These are phyloP conservation scores for Lerista edwardsae DNA, from an alignment of 2,797 vertebrate genomes.

Conservation along the genomic window DNA sequence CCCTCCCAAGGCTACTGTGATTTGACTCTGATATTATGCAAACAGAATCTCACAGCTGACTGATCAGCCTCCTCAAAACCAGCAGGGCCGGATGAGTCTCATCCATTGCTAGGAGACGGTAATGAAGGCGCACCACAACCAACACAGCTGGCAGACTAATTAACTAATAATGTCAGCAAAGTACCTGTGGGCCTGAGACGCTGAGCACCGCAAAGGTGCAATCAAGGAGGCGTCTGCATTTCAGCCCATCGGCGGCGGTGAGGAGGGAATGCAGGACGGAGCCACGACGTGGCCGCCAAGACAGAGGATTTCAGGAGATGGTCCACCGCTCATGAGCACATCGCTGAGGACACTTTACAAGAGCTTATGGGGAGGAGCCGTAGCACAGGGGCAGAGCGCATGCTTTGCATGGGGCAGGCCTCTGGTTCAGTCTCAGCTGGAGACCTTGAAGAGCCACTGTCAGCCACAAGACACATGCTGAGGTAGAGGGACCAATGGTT, in stretches of 20 bases:
- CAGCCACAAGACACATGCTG: too few relatives aligned
- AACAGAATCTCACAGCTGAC: neutral
- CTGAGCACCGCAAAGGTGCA: neutral
- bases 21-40: neutral
- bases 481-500: too few relatives aligned
- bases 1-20: rapidly evolving
- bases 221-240: neutral
- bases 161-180: conserved; percentile 28
- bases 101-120: neutral
- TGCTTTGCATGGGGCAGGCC: too few relatives aligned
- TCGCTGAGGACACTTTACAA: neutral
- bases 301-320: neutral
- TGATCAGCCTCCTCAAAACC: neutral
- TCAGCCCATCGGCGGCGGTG: neutral
- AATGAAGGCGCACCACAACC: neutral
- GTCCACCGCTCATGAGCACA: neutral
- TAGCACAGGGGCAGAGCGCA: too few relatives aligned
- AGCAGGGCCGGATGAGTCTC: neutral
- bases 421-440: too few relatives aligned
- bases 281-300: neutral
- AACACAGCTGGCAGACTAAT: conserved; percentile 11
- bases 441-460: neutral
- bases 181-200: neutral
- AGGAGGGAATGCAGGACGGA: neutral
- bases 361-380: neutral